phyloP scores from a whole-genome alignment of 2,113 vertebrate species.

The Columba livia region DNA sequence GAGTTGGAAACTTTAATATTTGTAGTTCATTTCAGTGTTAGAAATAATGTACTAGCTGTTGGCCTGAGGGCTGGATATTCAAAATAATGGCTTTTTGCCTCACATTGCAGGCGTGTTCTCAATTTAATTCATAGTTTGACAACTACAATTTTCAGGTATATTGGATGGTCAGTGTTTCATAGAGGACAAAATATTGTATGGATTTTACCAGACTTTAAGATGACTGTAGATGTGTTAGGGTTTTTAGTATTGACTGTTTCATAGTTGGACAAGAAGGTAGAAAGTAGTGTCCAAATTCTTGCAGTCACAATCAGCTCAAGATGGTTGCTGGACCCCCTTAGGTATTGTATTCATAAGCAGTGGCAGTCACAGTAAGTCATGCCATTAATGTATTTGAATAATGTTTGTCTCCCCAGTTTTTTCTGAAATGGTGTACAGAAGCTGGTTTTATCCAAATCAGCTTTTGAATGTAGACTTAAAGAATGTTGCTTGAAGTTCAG shows the following conservation, averaged over 20 bases:
- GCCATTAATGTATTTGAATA: not conserved
- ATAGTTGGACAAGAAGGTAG: not conserved
- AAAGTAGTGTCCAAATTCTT: not conserved
- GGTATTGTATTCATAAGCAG: not conserved
- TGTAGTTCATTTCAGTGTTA: not conserved
- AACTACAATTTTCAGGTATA: not conserved
- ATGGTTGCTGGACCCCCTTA: not conserved
- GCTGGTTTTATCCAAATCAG: not conserved
- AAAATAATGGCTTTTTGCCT: constrained; percentile 6
- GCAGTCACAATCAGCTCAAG: not conserved
- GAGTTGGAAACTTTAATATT: not conserved
- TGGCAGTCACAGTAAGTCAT: not conserved
- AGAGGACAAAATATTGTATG: not conserved
- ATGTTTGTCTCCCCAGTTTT: not conserved
- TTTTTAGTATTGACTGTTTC: not conserved
- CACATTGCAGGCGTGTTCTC: constrained; percentile 16
- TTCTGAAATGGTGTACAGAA: not conserved
- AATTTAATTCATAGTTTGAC: not conserved
- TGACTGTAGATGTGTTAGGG: not conserved
- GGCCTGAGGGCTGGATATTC: not conserved
- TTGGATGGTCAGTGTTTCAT: not conserved
- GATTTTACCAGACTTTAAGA: not conserved
- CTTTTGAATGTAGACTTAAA: constrained; percentile 36
- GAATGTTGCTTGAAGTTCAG: constrained; percentile 12
- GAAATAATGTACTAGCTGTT: not conserved